A percentile compares a stretch with the other conserved stretches of the same genome.
These are phyloP conservation scores for Escarpia spicata DNA, from an alignment of 2,888 invertebrate species.

Conservation along the genomic window DNA sequence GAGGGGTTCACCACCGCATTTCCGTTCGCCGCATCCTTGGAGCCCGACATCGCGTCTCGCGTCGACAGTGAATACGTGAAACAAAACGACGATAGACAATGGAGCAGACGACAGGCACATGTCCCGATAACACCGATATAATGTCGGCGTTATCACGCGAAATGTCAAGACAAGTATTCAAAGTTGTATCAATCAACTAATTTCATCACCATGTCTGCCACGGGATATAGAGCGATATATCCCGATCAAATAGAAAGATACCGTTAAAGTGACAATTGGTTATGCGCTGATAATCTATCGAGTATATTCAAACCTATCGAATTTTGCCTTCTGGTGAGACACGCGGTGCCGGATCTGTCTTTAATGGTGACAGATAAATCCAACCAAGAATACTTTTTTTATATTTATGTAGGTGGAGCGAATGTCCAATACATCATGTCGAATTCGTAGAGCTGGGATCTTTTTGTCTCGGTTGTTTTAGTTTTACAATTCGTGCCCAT, in stretches of 20 bases:
- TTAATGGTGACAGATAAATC: neutral
- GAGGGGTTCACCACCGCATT: neutral
- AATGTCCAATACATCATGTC: neutral
- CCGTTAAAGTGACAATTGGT: neutral
- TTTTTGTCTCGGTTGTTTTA: neutral
- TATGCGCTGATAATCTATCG: no score
- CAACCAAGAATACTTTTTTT: neutral
- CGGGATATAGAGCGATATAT: neutral
- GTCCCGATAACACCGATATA: neutral
- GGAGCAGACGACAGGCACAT: neutral
- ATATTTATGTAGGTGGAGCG: neutral
- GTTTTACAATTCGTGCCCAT: neutral
- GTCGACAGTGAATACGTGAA: neutral
- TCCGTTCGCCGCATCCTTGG: neutral
- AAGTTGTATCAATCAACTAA: neutral
- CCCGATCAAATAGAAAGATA: neutral
- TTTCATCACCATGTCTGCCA: conserved; percentile 6
- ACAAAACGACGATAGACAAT: neutral
- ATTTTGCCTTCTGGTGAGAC: neutral
- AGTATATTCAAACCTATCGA: neutral
- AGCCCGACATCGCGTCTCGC: neutral
- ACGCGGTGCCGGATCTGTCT: neutral
- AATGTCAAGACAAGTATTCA: neutral
- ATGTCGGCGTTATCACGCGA: conserved; percentile 3
- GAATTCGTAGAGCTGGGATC: neutral